These are phyloP conservation scores for Lacerta agilis DNA, from an alignment of 2,797 vertebrate species.

Conservation along the genomic window DNA sequence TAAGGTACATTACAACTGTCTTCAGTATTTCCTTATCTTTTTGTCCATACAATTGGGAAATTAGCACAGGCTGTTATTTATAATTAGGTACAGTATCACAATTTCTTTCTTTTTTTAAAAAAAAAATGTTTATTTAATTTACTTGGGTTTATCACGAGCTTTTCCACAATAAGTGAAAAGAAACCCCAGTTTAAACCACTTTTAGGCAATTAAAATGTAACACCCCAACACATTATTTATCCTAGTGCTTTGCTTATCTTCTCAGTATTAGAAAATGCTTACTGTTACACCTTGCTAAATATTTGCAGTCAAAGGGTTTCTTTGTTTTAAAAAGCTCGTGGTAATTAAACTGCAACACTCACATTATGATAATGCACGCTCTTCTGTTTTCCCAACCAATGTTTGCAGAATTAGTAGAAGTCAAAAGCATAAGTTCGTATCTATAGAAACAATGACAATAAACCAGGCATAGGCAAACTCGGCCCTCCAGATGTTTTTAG, in stretches of 20 bases:
- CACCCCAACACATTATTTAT: conserved; percentile 64
- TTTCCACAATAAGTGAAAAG: conserved; percentile 52
- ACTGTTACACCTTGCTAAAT: conserved; percentile 54
- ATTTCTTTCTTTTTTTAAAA: background rate
- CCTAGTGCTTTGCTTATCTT: conserved; percentile 67
- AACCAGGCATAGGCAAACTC: no score
- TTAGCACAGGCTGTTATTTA: background rate
- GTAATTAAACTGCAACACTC: conserved; percentile 59
- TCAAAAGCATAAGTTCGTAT: conserved; percentile 37
- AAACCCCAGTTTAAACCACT: conserved; percentile 58
- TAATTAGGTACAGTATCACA: background rate
- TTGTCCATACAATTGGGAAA: conserved; percentile 29
- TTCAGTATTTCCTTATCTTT: background rate
- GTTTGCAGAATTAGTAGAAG: conserved; percentile 53
- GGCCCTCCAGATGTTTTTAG: no score
- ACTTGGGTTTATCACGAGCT: conserved; percentile 57
- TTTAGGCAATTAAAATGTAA: conserved; percentile 73
- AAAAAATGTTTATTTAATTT: conserved; percentile 46
- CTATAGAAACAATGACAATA: background rate
- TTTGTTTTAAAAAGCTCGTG: conserved; percentile 58
- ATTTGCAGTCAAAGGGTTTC: conserved; percentile 59
- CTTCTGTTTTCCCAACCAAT: conserved; percentile 43
- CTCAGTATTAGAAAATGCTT: conserved; percentile 70
- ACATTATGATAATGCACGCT: conserved; percentile 45
- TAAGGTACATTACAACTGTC: background rate